phyloP scores from a whole-genome alignment of 2,113 vertebrate species.

The Notarius quadriscutis region DNA sequence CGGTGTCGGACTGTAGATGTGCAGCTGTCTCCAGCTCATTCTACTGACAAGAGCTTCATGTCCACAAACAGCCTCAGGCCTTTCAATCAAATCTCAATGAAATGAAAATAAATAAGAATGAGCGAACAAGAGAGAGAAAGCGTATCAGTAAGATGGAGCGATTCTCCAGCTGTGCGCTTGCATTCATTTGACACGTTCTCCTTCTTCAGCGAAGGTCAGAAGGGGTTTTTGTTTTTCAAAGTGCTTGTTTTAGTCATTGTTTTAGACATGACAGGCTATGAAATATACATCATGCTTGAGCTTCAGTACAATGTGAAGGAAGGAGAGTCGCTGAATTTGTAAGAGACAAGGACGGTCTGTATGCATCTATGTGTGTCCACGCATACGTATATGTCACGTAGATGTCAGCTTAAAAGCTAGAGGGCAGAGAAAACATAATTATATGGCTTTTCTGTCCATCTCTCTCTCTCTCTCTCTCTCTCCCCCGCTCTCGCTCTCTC shows the following conservation, averaged over 20 bases:
- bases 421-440: slow-evolving; percentile 46
- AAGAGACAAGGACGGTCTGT: slow-evolving; percentile 13
- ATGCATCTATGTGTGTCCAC: slow-evolving; percentile 18
- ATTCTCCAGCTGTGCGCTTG: slow-evolving; percentile 8
- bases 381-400: slow-evolving; percentile 26
- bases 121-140: slow-evolving; percentile 19
- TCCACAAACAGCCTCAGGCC: slow-evolving; percentile 52
- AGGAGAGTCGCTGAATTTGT: slow-evolving; percentile 33
- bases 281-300: slow-evolving; percentile 42
- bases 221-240: slow-evolving; percentile 4
- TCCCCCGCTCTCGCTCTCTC: neutral
- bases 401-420: slow-evolving; percentile 42
- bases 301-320: slow-evolving; percentile 36
- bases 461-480: slow-evolving; percentile 3
- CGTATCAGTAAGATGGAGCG: slow-evolving; percentile 30
- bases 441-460: slow-evolving; percentile 38
- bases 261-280: slow-evolving; percentile 46
- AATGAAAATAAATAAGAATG: slow-evolving; percentile 46
- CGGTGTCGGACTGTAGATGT: slow-evolving; percentile 19
- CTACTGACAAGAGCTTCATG: slow-evolving; percentile 36
- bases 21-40: slow-evolving; percentile 35
- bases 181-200: slow-evolving; percentile 34
- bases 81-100: slow-evolving; percentile 57
- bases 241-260: slow-evolving; percentile 18
- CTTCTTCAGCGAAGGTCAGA: slow-evolving; percentile 10